These are phyloP conservation scores for Acromyrmex charruanus DNA, from an alignment of 1,140 invertebrate genomes.

Conservation along the genomic window DNA sequence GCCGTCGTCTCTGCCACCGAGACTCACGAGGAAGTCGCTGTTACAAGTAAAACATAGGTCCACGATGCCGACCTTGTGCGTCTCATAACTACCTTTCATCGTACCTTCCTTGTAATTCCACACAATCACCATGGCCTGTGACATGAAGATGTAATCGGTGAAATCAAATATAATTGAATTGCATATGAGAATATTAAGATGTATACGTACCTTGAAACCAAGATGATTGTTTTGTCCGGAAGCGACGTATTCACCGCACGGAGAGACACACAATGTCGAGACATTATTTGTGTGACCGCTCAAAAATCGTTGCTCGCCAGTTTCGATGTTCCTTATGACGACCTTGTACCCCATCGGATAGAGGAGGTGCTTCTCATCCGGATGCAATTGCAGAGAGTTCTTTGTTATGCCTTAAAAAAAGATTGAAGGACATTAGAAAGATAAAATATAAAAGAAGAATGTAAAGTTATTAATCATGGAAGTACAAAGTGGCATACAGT, in stretches of 20 bases:
- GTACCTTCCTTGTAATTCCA: conserved; percentile 93
- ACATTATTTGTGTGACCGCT: conserved; percentile 94
- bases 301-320: conserved; percentile 92
- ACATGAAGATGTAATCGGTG: conserved; percentile 17
- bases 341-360: conserved; percentile 95
- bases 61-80: conserved; percentile 95
- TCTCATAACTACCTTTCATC: conserved; percentile 90
- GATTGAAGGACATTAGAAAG: background rate
- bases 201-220: conserved; percentile 91
- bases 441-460: background rate
- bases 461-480: background rate
- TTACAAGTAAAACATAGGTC: conserved; percentile 93
- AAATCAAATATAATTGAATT: conserved; percentile 21
- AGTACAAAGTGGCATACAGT: background rate
- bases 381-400: conserved; percentile 92
- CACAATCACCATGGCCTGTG: conserved; percentile 92
- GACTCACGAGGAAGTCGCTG: conserved; percentile 93
- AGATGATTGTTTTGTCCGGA: conserved; percentile 96
- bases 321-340: conserved; percentile 91
- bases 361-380: conserved; percentile 91
- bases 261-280: conserved; percentile 93
- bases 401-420: conserved; percentile 88
- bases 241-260: conserved; percentile 92
- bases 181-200: background rate
- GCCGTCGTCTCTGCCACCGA: conserved; percentile 96